Base-by-base conservation (phyloP, 2,113 vertebrate genomes). In the Cheirogaleus medius region DNA sequence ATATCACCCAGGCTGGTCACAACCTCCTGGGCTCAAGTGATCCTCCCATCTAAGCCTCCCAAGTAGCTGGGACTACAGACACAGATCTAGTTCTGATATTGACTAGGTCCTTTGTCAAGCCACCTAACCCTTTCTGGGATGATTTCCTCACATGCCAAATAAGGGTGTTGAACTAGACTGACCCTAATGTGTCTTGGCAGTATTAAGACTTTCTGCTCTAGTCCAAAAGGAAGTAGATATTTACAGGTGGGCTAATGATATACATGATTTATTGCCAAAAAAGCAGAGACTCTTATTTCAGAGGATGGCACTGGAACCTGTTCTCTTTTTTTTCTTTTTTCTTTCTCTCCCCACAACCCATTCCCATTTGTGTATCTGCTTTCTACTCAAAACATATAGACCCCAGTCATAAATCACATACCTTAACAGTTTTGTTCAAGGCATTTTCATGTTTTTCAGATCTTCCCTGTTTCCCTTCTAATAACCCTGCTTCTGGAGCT, bases 391-490 rank as follows among this genome's bases (percentile, higher is more conserved):
- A 89, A 71, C 88, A 73, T 95, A 54, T 64, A 92, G 60, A 20
- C 64, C 76, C 60, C 37, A 80, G 76, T 87, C 77, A 91, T 60
- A 94, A 97, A 98, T 98, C 90, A 97, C 96, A 97, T 95, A 93
- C 91, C 44, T 4, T 95, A 97, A 87, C 94, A 95, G 92, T 95
- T 96, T 68, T 97, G 87, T 96, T 95, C 73, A 13, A 97, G 91
- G 69, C 71, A 97, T 97, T 96, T 97, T 97, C 78, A 87, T 91
- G 94, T 87, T 97, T 97, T 97, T 84, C 94, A 95, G 49, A 39
- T 58, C 83, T 96, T 97, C 85, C 80, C 54, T 81, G 47, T 97
- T 97, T 94, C 83, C 80, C 76, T 81, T 93, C 54, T 97, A 97
- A 97, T 92, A 97, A 95, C 64, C 42, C 80, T 95, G 58, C 56